Evolutionary conservation across 2,113 vertebrate genomes (phyloP).

Genomic region (Hippoglossus stenolepis): DNA sequence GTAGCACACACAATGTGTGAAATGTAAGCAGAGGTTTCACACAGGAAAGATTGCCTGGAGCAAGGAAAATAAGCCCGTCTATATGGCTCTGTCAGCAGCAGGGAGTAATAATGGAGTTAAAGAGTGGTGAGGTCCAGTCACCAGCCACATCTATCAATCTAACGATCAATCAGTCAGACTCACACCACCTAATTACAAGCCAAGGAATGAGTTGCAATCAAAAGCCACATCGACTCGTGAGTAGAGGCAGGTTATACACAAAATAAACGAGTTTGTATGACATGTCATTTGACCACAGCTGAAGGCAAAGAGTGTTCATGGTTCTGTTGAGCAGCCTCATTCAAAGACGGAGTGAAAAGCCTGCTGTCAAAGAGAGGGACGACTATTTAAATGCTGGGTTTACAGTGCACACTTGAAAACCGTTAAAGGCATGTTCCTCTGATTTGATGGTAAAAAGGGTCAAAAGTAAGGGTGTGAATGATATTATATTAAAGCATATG

Average conservation of each 20-base stretch:
- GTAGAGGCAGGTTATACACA: not conserved
- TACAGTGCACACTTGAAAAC: not conserved
- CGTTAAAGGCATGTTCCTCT: not conserved
- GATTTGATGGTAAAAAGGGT: no score
- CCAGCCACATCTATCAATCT: constrained; percentile 7
- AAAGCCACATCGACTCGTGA: not conserved
- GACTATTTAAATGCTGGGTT: not conserved
- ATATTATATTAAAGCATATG: not conserved
- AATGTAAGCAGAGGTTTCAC: constrained; percentile 3
- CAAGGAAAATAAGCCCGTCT: constrained; percentile 11
- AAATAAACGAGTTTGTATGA: not conserved
- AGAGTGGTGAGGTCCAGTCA: constrained; percentile 4
- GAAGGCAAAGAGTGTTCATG: not conserved
- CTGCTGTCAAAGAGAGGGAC: not conserved
- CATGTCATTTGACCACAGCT: not conserved
- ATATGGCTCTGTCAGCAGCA: not conserved
- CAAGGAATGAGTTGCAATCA: not conserved
- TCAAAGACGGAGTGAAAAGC: not conserved
- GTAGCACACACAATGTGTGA: constrained; percentile 6
- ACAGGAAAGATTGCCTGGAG: constrained; percentile 18
- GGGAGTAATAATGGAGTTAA: not conserved
- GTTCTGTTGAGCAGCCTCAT: not conserved
- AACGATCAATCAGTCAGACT: constrained; percentile 1
- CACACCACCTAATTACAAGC: not conserved
- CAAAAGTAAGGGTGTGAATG: no score